Conservation (phyloP, 2,888 invertebrate genomes). For the Oscheius sp. region DNA sequence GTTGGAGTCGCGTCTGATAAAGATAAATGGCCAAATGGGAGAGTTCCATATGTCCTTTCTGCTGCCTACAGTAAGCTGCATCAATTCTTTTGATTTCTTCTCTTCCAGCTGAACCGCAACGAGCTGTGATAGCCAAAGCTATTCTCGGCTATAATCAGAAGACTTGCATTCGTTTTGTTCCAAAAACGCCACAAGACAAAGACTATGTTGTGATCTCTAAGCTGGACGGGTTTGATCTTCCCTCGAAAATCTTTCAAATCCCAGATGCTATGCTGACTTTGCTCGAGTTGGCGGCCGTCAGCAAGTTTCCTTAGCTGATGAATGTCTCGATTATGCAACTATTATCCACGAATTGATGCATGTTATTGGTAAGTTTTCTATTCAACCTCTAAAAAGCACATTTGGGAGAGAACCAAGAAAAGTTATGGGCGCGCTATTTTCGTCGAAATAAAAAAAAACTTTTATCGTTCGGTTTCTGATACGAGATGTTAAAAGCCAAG, state of each 20-base stretch:
- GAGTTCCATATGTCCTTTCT: conserved; percentile 67
- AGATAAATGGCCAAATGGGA: conserved; percentile 69
- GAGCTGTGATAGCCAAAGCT: conserved; percentile 74
- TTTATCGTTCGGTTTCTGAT: no score
- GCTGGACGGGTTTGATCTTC: conserved; percentile 68
- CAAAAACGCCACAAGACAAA: conserved; percentile 73
- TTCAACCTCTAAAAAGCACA: background rate
- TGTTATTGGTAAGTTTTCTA: conserved; percentile 57
- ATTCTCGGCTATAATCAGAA: conserved; percentile 76
- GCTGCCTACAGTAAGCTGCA: conserved; percentile 61
- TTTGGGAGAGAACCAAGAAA: no score
- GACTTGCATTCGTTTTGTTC: conserved; percentile 78
- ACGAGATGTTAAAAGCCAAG: background rate
- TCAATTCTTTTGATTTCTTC: background rate
- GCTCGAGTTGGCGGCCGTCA: conserved; percentile 81
- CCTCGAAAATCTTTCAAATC: no score
- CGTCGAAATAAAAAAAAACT: no score
- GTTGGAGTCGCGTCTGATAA: conserved; percentile 60
- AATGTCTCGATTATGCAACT: conserved; percentile 74
- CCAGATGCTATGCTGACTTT: conserved; percentile 81
- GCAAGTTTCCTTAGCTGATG: conserved; percentile 76
- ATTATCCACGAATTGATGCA: conserved; percentile 83
- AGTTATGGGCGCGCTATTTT: no score
- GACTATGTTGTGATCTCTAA: conserved; percentile 76
- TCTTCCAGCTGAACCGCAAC: conserved; percentile 40